phyloP scores from a whole-genome alignment of 2,888 invertebrate genomes.

The Drosophila tanythrix region DNA sequence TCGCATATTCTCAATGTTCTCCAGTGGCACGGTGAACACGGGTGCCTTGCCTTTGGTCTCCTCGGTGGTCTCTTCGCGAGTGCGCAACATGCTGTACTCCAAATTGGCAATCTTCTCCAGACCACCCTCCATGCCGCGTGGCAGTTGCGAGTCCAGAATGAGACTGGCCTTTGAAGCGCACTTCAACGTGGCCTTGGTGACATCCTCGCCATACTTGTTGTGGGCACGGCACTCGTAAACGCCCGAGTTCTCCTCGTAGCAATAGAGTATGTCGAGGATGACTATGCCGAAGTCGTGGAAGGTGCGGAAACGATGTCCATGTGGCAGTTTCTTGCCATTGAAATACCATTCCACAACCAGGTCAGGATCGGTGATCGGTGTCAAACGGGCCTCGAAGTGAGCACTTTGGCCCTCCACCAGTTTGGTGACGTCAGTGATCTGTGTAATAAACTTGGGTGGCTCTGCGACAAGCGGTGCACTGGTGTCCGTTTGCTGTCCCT shows the following conservation, averaged over 20 bases:
- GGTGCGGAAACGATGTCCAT: constrained; percentile 98
- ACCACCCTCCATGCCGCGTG: constrained; percentile 97
- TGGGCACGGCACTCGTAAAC: constrained; percentile 96
- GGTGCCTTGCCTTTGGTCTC: constrained; percentile 94
- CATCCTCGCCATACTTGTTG: constrained; percentile 95
- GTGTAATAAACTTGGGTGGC: constrained; percentile 95
- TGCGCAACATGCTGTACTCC: constrained; percentile 94
- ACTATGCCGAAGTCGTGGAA: constrained; percentile 99
- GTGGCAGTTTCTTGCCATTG: constrained; percentile 95
- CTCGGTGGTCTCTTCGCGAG: constrained; percentile 89
- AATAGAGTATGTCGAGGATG: constrained; percentile 96
- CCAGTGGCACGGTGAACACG: constrained; percentile 94
- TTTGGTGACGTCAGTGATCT: constrained; percentile 93
- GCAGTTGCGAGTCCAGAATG: constrained; percentile 96
- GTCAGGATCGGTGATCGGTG: constrained; percentile 97
- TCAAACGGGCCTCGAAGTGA: constrained; percentile 95
- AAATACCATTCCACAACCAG: constrained; percentile 98
- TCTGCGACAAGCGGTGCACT: constrained; percentile 90
- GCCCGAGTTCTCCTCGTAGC: constrained; percentile 98
- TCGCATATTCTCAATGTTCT: constrained; percentile 93
- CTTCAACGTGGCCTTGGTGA: constrained; percentile 93
- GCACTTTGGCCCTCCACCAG: constrained; percentile 97
- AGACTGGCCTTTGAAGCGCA: constrained; percentile 95
- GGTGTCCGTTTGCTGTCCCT: constrained; percentile 87
- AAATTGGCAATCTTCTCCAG: constrained; percentile 96